Evolutionary conservation across 2,888 invertebrate species (phyloP).

Genomic region (Limenitis camilla): DNA sequence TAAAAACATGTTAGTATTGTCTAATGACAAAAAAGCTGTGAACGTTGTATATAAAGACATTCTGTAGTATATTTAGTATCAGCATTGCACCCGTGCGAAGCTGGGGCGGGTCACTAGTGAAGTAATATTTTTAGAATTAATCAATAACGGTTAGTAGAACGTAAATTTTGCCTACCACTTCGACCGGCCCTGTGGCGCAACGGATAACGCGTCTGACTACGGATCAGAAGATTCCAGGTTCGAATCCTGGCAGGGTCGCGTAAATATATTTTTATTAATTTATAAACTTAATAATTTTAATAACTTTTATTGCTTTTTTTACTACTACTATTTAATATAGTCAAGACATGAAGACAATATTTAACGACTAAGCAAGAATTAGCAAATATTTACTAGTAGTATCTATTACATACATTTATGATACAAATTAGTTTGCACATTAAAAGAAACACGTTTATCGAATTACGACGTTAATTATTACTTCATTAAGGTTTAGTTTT

Average conservation of each 20-base stretch:
- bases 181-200: conserved; percentile 77
- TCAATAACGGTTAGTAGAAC: not conserved
- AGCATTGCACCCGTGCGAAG: no score
- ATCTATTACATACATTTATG: conserved; percentile 35
- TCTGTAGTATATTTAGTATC: no score
- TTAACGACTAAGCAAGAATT: conserved; percentile 46
- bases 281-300: no score
- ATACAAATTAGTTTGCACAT: conserved; percentile 35
- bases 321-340: conserved; percentile 49
- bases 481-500: conserved; percentile 24
- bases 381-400: conserved; percentile 30
- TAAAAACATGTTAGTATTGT: no score
- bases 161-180: not conserved
- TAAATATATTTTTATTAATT: conserved; percentile 16
- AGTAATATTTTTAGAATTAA: not conserved
- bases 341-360: conserved; percentile 54
- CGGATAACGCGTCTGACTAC: conserved; percentile 82
- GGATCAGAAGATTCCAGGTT: conserved; percentile 81
- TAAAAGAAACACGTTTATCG: conserved; percentile 1
- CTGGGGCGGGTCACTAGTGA: no score
- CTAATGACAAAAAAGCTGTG: no score
- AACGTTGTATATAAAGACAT: no score
- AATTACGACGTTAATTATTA: conserved; percentile 27
- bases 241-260: conserved; percentile 78
- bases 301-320: conserved; percentile 36